Conservation (phyloP, 1,140 invertebrate genomes). For the Cydia fagiglandana region DNA sequence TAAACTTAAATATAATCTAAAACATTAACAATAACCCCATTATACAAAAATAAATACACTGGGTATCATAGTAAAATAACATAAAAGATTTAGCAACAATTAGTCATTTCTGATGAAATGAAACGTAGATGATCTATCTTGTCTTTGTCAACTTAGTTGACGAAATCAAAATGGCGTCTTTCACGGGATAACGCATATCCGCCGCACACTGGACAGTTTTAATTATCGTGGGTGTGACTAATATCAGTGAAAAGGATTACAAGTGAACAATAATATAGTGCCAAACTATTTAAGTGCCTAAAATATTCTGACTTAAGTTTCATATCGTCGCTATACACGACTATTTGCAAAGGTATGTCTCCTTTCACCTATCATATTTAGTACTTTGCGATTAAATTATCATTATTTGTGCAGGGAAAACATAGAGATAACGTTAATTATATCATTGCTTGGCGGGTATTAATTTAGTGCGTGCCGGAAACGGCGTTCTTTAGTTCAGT, state of each 20-base stretch:
- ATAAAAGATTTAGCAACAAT: neutral
- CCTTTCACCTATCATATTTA: conserved; percentile 73
- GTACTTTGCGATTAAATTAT: conserved; percentile 41
- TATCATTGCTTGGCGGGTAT: conserved; percentile 6
- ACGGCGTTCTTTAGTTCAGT: conserved; percentile 65
- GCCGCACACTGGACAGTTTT: conserved; percentile 62
- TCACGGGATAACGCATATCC: conserved; percentile 72
- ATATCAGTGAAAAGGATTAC: conserved; percentile 52
- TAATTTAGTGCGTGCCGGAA: conserved; percentile 48
- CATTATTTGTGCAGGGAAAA: neutral
- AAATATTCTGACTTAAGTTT: conserved; percentile 33
- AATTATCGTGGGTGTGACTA: conserved; percentile 61
- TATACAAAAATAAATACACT: too few species aligned
- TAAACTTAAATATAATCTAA: too few species aligned
- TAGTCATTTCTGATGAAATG: conserved; percentile 25
- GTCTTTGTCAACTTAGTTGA: conserved; percentile 71
- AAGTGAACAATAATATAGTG: conserved; percentile 54
- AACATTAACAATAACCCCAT: too few species aligned
- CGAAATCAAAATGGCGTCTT: conserved; percentile 79
- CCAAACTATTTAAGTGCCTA: conserved; percentile 44
- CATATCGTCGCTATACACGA: conserved; percentile 39
- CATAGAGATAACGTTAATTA: conserved; percentile 23
- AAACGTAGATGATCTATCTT: conserved; percentile 50
- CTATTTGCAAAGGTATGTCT: conserved; percentile 70
- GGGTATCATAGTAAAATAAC: too few species aligned